A percentile compares a stretch with the other conserved stretches of the same genome.
These are phyloP conservation scores for Ciconia nigra DNA, from an alignment of 2,797 vertebrate genomes.

Conservation along the genomic window DNA sequence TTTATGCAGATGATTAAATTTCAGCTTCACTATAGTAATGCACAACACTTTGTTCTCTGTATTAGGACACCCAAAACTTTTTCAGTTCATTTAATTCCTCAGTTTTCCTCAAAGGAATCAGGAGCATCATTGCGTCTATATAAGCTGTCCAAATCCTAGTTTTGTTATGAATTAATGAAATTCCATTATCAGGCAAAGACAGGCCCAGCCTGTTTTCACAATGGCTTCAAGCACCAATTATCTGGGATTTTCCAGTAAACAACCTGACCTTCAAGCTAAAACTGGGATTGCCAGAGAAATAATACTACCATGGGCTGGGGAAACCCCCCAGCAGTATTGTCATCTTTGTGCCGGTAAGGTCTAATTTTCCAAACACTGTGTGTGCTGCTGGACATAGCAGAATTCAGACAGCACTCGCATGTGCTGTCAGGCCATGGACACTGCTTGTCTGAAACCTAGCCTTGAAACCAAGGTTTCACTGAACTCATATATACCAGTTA, in stretches of 20 bases:
- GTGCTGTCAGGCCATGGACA: background rate
- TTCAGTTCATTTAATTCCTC: background rate
- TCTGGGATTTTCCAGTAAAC: conserved; percentile 29
- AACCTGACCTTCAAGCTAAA: background rate
- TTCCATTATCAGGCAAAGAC: conserved; percentile 29
- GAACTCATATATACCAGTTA: background rate
- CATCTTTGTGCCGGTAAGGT: background rate
- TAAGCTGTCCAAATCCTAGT: background rate
- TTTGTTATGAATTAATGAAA: conserved; percentile 17
- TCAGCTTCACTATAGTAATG: background rate
- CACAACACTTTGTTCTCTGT: background rate
- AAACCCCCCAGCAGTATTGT: background rate
- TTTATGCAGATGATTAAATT: background rate
- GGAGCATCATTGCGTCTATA: background rate
- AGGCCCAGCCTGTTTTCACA: background rate
- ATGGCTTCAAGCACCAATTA: background rate
- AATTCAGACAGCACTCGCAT: background rate
- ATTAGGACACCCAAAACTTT: background rate
- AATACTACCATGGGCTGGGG: background rate
- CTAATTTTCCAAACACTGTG: background rate
- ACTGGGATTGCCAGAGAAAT: background rate
- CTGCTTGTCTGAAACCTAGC: background rate
- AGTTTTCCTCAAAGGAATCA: background rate
- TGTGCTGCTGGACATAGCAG: background rate
- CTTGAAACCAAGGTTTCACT: background rate